A percentile compares a stretch with the other conserved stretches of the same genome.
phyloP scores from a whole-genome alignment of 2,888 invertebrate genomes.

The Diogma glabrata region DNA sequence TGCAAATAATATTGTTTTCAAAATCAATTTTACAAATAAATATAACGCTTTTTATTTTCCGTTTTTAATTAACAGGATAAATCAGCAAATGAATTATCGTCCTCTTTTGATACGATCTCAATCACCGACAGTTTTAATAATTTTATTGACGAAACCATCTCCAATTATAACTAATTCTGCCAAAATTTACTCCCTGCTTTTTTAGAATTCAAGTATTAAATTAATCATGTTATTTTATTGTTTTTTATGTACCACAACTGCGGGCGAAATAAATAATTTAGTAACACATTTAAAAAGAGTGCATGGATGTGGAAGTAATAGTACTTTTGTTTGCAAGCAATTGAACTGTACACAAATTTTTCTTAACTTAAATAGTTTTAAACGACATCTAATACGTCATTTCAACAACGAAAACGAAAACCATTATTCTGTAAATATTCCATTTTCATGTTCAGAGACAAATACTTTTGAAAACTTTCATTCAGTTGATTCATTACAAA shows the following conservation, averaged over 20 bases:
- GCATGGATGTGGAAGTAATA: neutral
- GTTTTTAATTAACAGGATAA: neutral
- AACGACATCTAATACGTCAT: neutral
- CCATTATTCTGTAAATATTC: neutral
- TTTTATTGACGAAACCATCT: neutral
- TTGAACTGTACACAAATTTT: neutral
- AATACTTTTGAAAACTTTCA: no score
- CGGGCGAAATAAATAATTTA: neutral
- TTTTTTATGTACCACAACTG: neutral
- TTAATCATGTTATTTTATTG: neutral
- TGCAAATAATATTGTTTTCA: neutral
- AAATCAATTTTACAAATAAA: neutral
- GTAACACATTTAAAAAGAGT: neutral
- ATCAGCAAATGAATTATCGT: neutral
- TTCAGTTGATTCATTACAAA: no score
- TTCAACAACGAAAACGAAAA: neutral
- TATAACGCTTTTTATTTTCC: no score
- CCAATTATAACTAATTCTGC: neutral
- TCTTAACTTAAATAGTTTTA: neutral
- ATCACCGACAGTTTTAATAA: neutral
- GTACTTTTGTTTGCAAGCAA: constrained; percentile 1
- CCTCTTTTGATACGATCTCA: neutral
- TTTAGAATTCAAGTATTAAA: no score
- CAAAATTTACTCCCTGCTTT: neutral
- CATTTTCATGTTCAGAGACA: no score